These are phyloP conservation scores for Brachionus paranguensis DNA, from an alignment of 1,140 invertebrate genomes.

Conservation along the genomic window DNA sequence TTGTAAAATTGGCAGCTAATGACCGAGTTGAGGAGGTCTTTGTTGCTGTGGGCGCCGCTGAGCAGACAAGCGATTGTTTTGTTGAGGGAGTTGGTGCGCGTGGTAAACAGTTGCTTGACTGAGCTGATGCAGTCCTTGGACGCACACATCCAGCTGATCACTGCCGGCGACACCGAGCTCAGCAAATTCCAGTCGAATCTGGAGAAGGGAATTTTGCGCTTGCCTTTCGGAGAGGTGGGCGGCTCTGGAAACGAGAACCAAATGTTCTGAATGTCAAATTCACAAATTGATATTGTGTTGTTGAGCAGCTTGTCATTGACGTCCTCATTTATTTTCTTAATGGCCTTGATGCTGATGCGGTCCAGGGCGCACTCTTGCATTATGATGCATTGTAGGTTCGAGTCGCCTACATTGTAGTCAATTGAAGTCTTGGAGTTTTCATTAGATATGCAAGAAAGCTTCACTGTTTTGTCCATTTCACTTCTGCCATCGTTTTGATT, in stretches of 20 bases:
- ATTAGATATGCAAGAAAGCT: slow-evolving; percentile 27
- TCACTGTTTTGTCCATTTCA: neutral
- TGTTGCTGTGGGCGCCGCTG: neutral
- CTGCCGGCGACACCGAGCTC: slow-evolving; percentile 10
- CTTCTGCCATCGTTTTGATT: neutral
- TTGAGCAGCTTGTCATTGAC: neutral
- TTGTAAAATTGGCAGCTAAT: neutral
- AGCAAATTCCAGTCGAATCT: slow-evolving; percentile 39
- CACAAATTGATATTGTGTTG: neutral
- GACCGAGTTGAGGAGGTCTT: neutral
- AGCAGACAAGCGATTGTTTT: neutral
- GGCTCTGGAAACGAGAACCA: slow-evolving; percentile 38
- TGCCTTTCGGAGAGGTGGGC: neutral
- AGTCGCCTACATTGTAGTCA: neutral
- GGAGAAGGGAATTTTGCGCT: slow-evolving; percentile 28
- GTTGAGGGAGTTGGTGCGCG: neutral
- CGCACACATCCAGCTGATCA: slow-evolving; percentile 31
- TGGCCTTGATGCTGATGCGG: slow-evolving; percentile 30
- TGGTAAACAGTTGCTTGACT: neutral
- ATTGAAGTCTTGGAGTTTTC: slow-evolving; percentile 27
- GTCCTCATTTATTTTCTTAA: slow-evolving; percentile 20
- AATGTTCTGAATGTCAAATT: slow-evolving; percentile 38
- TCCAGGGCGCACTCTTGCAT: slow-evolving; percentile 36
- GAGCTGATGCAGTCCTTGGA: neutral
- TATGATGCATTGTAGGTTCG: neutral